A percentile compares a stretch with the other conserved stretches of the same genome.
phyloP scores from a whole-genome alignment of 2,113 vertebrate genomes.

The Procavia capensis region DNA sequence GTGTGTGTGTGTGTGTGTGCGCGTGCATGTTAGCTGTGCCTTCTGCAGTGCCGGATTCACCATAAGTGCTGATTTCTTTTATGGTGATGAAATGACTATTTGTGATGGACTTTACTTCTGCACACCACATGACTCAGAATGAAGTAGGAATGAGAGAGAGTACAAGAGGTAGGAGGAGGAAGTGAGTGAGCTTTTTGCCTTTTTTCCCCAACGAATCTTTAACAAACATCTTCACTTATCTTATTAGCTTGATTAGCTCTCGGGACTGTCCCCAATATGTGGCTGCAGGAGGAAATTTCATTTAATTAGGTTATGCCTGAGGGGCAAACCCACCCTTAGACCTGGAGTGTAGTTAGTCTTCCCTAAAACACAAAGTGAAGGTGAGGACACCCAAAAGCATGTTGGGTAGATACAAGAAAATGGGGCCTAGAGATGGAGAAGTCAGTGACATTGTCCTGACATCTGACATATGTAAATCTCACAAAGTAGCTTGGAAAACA shows the following conservation, averaged over 20 bases:
- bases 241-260: neutral
- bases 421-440: neutral
- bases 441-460: neutral
- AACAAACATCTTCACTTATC: neutral
- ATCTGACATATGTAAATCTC: neutral
- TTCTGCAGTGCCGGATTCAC: neutral
- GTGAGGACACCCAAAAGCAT: neutral
- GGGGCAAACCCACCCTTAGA: neutral
- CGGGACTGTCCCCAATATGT: neutral
- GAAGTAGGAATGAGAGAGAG: neutral
- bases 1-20: rapidly evolving
- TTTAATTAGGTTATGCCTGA: neutral
- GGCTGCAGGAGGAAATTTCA: neutral
- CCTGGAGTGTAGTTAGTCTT: neutral
- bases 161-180: neutral
- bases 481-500: neutral
- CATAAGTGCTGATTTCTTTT: neutral
- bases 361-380: no score
- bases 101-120: neutral
- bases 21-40: neutral
- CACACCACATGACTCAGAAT: neutral
- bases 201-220: neutral
- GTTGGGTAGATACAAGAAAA: neutral
- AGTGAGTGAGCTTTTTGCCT: neutral
- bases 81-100: neutral